These are phyloP conservation scores for Ondatra zibethicus DNA, from an alignment of 2,113 vertebrate genomes.

Conservation along the genomic window DNA sequence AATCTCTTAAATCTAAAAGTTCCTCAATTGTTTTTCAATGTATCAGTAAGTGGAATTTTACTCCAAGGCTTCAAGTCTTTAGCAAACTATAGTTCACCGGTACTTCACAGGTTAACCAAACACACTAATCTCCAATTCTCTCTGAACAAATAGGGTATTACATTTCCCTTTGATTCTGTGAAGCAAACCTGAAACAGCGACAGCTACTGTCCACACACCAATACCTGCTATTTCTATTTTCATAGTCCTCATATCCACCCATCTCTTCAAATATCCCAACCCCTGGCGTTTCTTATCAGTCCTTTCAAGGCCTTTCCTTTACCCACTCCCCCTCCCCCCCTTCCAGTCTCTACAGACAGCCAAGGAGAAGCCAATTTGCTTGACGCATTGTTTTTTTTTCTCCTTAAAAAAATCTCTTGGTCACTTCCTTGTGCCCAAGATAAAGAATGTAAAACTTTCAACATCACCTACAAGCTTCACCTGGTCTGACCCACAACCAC, in stretches of 20 bases:
- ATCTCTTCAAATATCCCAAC: background rate
- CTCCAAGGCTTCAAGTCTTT: constrained; percentile 31
- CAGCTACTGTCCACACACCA: background rate
- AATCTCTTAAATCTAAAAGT: constrained; percentile 23
- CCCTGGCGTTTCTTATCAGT: background rate
- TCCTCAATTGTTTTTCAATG: background rate
- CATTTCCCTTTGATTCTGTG: background rate
- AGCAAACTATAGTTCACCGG: background rate
- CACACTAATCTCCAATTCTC: background rate
- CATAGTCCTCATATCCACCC: background rate
- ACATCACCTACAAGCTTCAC: background rate
- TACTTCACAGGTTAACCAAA: background rate
- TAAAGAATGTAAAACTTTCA: background rate
- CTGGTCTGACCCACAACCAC: background rate
- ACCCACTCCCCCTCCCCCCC: background rate
- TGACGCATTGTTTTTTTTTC: background rate
- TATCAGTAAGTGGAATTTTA: constrained; percentile 28
- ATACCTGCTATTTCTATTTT: background rate
- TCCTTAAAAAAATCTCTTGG: background rate
- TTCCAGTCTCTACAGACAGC: background rate
- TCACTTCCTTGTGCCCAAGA: background rate
- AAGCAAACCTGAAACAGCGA: constrained; percentile 24
- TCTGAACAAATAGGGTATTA: background rate
- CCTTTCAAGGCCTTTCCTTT: background rate
- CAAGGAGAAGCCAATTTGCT: background rate